A percentile compares a stretch with the other conserved stretches of the same genome.
Conservation (phyloP, 2,797 vertebrate species). For the Phrynocephalus guinanensis region DNA sequence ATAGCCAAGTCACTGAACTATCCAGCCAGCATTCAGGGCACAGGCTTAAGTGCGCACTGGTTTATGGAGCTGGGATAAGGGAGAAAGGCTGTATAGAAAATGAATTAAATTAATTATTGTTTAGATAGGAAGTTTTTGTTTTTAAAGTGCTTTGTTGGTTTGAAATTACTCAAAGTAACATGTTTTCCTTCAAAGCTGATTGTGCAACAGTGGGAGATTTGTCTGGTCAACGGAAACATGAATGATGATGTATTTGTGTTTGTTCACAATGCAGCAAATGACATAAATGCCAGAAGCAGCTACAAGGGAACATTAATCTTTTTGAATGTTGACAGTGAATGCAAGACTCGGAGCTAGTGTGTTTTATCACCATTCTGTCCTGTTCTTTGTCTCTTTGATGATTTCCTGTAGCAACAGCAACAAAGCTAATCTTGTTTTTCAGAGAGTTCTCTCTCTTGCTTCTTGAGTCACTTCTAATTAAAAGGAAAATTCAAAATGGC, state of each 20-base stretch:
- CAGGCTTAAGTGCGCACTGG: too few relatives aligned
- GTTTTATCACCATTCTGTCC: background rate
- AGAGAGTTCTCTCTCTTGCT: background rate
- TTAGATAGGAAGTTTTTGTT: background rate
- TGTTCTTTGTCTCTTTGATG: constrained; percentile 15
- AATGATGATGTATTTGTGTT: constrained; percentile 55
- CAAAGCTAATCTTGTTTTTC: constrained; percentile 23
- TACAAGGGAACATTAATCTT: constrained; percentile 45
- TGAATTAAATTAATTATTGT: too few relatives aligned
- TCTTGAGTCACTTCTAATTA: constrained; percentile 5
- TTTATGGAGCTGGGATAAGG: too few relatives aligned
- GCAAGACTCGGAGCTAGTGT: background rate
- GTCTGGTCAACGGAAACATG: background rate
- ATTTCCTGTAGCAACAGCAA: constrained; percentile 21
- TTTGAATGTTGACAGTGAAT: constrained; percentile 23
- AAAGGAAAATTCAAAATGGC: background rate
- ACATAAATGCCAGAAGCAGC: constrained; percentile 49
- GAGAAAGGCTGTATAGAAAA: too few relatives aligned
- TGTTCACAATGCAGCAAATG: constrained; percentile 7
- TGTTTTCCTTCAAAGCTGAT: constrained; percentile 10
- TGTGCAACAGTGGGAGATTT: constrained; percentile 34
- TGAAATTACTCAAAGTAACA: constrained; percentile 43
- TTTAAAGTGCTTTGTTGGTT: constrained; percentile 2
- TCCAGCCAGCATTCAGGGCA: too few relatives aligned
- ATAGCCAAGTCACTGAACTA: too few relatives aligned